Conservation (phyloP, 2,797 vertebrate species). For the Chelon labrosus region DNA sequence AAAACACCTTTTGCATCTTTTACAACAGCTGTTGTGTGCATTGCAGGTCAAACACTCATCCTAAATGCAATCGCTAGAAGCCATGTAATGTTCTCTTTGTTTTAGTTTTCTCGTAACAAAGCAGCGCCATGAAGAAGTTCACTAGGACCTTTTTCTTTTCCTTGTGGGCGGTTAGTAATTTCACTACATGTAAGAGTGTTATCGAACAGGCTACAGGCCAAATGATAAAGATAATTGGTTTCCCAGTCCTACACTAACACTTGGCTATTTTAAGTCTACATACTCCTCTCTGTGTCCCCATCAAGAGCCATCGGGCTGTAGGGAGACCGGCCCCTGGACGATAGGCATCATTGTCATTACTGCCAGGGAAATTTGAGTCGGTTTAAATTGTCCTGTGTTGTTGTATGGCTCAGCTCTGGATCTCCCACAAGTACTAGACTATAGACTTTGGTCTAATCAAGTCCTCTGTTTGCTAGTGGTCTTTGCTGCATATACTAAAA, state of each 20-base stretch:
- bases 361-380: constrained; percentile 75
- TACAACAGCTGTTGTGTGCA: constrained; percentile 52
- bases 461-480: constrained; percentile 41
- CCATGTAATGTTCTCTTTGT: constrained; percentile 51
- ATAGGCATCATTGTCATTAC: constrained; percentile 68
- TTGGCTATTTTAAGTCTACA: constrained; percentile 64
- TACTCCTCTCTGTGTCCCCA: constrained; percentile 62
- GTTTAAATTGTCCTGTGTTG: constrained; percentile 71
- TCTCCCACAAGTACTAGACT: constrained; percentile 48
- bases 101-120: constrained; percentile 64
- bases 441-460: constrained; percentile 55
- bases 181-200: constrained; percentile 71
- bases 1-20: constrained; percentile 35
- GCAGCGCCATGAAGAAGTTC: constrained; percentile 58
- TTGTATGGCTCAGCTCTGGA: constrained; percentile 68
- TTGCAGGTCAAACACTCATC: constrained; percentile 61
- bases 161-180: constrained; percentile 70
- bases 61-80: constrained; percentile 41
- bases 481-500: constrained; percentile 14
- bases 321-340: constrained; percentile 62
- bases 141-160: constrained; percentile 42
- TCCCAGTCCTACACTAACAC: constrained; percentile 59
- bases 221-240: constrained; percentile 82
- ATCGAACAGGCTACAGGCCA: constrained; percentile 75
- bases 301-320: constrained; percentile 70